Percentiles rank a stretch among this genome's conserved stretches.
Evolutionary conservation across 1,140 invertebrate genomes (phyloP).

Genomic region (Aphaenogaster ashmeadi): DNA sequence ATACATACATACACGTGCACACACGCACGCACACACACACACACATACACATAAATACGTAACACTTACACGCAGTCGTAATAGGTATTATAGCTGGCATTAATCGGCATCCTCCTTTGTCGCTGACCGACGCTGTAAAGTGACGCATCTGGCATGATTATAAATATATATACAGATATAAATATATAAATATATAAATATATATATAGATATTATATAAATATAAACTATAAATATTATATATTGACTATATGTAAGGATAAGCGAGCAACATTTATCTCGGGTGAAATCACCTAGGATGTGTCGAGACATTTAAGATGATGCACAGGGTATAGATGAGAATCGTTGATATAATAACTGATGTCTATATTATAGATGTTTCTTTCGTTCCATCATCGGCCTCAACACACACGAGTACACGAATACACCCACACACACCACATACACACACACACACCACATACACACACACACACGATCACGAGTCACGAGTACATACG

Average conservation of each 20-base stretch:
- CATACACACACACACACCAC: constrained; percentile 67
- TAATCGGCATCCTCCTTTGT: constrained; percentile 72
- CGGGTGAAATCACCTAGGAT: constrained; percentile 82
- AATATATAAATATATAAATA: constrained; percentile 75
- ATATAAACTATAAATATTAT: constrained; percentile 80
- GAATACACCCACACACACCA: constrained; percentile 60
- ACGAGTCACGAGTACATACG: constrained; percentile 58
- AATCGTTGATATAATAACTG: constrained; percentile 87
- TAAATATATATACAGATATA: constrained; percentile 68
- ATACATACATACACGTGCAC: background rate
- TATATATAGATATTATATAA: constrained; percentile 83
- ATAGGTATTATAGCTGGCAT: constrained; percentile 66
- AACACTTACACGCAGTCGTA: constrained; percentile 46
- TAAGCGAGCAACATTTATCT: constrained; percentile 84
- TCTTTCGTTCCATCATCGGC: constrained; percentile 86
- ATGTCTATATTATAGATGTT: constrained; percentile 87
- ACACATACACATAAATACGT: constrained; percentile 1
- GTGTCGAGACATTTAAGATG: constrained; percentile 86
- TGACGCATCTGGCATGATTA: constrained; percentile 74
- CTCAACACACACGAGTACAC: constrained; percentile 77
- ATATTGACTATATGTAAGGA: constrained; percentile 77
- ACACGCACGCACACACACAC: background rate
- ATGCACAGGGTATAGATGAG: constrained; percentile 88
- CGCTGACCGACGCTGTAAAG: constrained; percentile 75
- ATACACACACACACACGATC: constrained; percentile 62